Base-by-base conservation (phyloP, 2,113 vertebrate species). In the Labeo catla region DNA sequence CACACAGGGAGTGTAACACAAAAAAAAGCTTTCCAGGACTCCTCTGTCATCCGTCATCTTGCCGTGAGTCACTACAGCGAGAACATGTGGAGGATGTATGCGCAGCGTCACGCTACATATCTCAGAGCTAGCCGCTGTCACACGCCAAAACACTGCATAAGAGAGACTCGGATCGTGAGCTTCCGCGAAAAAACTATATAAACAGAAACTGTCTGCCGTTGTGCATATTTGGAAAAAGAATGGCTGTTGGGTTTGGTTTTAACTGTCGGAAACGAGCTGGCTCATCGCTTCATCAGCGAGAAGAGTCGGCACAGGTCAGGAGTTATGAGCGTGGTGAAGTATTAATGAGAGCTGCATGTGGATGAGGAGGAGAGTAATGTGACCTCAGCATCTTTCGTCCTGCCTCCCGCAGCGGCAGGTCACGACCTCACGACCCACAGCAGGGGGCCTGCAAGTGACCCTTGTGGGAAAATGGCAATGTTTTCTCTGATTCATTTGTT, bases 201-300 rank as follows among this genome's bases (percentile, higher is more conserved):
- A 59, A 59, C 54, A 45, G 36, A 57, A n/a, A 39, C 16, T 59
- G 23, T 65, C 4, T 8, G 4, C 21, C 21, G 28, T 49, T 65
- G 59, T 34, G 59, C 36, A 45, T 61, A 15, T 80, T 45, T 61
- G 77, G 34, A n/a, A 21, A 57, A 54, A 16, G 47, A 61, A 43
- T n/a, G 68, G 39, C 57, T 61, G 36, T n/a, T 63, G 77, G 77
- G 39, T 80, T 80, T n/a, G 49, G 79, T 1, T 81, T 63, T 81
- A 49, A 81, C 79, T 1, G 39, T 34, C n/a, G 39, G 59, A 65
- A 63, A 81, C 34, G 1, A 7, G 19, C 11, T 39, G 28, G 50
- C 52, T 78, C 28, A 43, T 6, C 4, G 50, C 9, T 59, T 54
- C 8, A 52, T 78, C 28, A 23, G 36, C 34, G 10, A 45, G 36